phyloP scores from a whole-genome alignment of 2,888 invertebrate species.

The Antitype chi region DNA sequence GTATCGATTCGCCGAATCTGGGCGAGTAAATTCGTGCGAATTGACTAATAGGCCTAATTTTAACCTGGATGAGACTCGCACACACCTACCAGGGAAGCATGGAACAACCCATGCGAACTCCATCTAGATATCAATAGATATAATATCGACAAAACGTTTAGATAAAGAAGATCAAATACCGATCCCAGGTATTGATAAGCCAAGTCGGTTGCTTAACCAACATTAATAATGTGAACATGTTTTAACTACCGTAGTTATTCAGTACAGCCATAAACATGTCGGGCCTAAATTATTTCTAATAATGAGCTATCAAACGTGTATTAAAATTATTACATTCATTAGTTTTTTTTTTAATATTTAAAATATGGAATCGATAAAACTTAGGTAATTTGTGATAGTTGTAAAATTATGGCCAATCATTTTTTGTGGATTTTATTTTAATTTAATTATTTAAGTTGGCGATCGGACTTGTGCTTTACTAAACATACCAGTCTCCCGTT shows the following conservation, averaged over 20 bases:
- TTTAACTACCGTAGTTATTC: constrained; percentile 52
- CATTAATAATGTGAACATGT: constrained; percentile 42
- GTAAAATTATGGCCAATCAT: constrained; percentile 30
- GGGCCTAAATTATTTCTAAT: constrained; percentile 57
- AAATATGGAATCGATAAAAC: constrained; percentile 51
- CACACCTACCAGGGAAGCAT: not conserved
- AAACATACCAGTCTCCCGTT: not conserved
- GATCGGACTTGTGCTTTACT: not conserved
- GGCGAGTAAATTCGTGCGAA: no score
- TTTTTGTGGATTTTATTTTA: constrained; percentile 16
- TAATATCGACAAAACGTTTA: not conserved
- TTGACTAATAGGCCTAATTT: not conserved
- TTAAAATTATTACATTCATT: constrained; percentile 57
- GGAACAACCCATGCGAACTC: not conserved
- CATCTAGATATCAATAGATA: constrained; percentile 2
- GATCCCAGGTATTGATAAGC: constrained; percentile 49
- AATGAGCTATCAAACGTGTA: constrained; percentile 56
- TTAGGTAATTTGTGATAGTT: constrained; percentile 46
- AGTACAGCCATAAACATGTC: constrained; percentile 56
- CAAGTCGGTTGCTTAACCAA: constrained; percentile 42
- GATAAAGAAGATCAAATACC: constrained; percentile 48
- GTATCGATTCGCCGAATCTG: no score
- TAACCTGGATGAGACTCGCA: not conserved
- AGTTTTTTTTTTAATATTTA: constrained; percentile 42
- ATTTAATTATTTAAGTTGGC: constrained; percentile 26